Evolutionary conservation across 2,888 invertebrate genomes (phyloP), one percentile per base, ranked within the genome.

Genomic region (Mellilla xanthometata): DNA sequence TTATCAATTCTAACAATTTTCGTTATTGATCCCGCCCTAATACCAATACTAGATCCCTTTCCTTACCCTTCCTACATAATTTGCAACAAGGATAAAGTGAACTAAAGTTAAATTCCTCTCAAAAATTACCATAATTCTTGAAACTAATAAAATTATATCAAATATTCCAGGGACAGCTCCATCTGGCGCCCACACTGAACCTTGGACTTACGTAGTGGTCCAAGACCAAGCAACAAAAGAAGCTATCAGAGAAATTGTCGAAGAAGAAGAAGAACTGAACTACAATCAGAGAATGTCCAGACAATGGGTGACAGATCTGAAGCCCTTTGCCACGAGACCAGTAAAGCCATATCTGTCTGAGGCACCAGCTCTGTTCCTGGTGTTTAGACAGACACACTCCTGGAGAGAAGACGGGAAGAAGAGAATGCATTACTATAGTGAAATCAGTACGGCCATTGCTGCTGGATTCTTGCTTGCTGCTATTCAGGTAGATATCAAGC

Each of bases 101-200:
- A n/a, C n/a, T n/a, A n/a, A n/a, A n/a, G n/a, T n/a, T n/a, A n/a
- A n/a, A n/a, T n/a, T n/a, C n/a, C n/a, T n/a, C n/a, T n/a, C n/a
- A n/a, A n/a, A n/a, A n/a, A n/a, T n/a, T n/a, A n/a, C n/a, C n/a
- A n/a, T n/a, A n/a, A n/a, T n/a, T n/a, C n/a, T n/a, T n/a, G n/a
- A n/a, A n/a, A n/a, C n/a, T n/a, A n/a, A n/a, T n/a, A n/a, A n/a
- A n/a, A n/a, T n/a, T n/a, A n/a, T n/a, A n/a, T 12, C 19, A 27
- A 12, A 19, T 10, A 5, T 76, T 78, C 15, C 65, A 95, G 96
- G 96, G 6, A 97, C 97, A 0, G 91, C 96, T 0, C 98, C 98
- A n/a, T 97, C 97, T 64, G 98, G 98, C 1, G 97, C 97, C 0
- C 97, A 98, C 71, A 96, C 97, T 0, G 97, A 98, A 75, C 98